phyloP scores from a whole-genome alignment of 2,888 invertebrate species.

The Pterostichus niger region DNA sequence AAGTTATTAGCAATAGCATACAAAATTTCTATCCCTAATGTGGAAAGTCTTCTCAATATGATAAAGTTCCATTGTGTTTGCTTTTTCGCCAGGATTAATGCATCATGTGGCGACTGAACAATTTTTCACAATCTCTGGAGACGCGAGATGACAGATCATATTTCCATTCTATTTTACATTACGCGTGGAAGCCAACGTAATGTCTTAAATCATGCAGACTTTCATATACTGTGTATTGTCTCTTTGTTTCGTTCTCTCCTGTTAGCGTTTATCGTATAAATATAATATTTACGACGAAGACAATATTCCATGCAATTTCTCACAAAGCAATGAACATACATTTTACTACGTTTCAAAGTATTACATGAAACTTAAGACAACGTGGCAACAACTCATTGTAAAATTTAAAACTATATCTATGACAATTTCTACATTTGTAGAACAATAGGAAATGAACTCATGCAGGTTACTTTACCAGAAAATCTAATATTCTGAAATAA shows the following conservation, averaged over 20 bases:
- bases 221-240: conserved; percentile 27
- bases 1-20: too few species aligned
- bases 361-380: too few species aligned
- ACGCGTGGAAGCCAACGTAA: conserved; percentile 59
- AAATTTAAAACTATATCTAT: too few species aligned
- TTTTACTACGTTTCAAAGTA: not conserved
- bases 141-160: conserved; percentile 65
- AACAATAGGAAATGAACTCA: too few species aligned
- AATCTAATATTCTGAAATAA: too few species aligned
- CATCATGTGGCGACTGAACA: conserved; percentile 64
- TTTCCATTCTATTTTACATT: conserved; percentile 66
- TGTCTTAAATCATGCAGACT: conserved; percentile 62
- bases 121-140: conserved; percentile 67
- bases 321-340: not conserved
- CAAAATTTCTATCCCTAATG: too few species aligned
- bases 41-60: conserved; percentile 45
- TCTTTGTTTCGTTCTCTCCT: conserved; percentile 24
- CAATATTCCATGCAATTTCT: not conserved
- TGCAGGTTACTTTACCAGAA: too few species aligned
- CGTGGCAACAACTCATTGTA: too few species aligned
- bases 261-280: conserved; percentile 25
- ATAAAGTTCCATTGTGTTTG: conserved; percentile 43
- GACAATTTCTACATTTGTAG: too few species aligned
- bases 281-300: conserved; percentile 23
- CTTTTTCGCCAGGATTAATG: conserved; percentile 59